These are phyloP conservation scores for Danaus plexippus DNA, from an alignment of 1,140 invertebrate species.

Conservation along the genomic window DNA sequence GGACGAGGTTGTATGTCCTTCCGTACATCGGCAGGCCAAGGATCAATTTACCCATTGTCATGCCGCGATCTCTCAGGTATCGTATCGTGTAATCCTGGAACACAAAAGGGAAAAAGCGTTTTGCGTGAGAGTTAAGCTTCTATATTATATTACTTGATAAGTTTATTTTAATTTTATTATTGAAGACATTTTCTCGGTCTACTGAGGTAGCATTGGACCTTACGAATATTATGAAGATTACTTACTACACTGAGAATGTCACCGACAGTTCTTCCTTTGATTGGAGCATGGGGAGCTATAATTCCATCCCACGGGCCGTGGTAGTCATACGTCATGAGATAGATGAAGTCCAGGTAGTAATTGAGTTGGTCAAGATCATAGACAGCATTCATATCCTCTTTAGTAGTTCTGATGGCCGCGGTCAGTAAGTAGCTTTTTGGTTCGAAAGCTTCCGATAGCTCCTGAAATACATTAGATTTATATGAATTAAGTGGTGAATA, in stretches of 20 bases:
- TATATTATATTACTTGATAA: no score
- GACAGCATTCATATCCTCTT: slow-evolving; percentile 77
- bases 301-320: slow-evolving; percentile 86
- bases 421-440: slow-evolving; percentile 8
- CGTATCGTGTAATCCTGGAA: slow-evolving; percentile 80
- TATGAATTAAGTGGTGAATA: background rate
- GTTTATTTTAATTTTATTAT: no score
- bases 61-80: slow-evolving; percentile 75
- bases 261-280: slow-evolving; percentile 67
- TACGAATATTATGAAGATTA: slow-evolving; percentile 8
- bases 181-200: no score
- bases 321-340: slow-evolving; percentile 93
- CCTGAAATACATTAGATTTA: slow-evolving; percentile 11
- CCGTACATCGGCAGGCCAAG: slow-evolving; percentile 77
- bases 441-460: slow-evolving; percentile 11
- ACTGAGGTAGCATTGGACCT: background rate
- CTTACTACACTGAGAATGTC: slow-evolving; percentile 76
- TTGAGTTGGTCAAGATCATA: slow-evolving; percentile 84
- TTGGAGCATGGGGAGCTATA: slow-evolving; percentile 81
- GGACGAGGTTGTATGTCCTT: slow-evolving; percentile 77
- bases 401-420: slow-evolving; percentile 46
- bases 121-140: no score
- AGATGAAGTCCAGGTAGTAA: slow-evolving; percentile 85
- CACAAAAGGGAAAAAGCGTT: slow-evolving; percentile 22
- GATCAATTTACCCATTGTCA: slow-evolving; percentile 11